phyloP scores from a whole-genome alignment of 2,797 vertebrate species.

The Siniperca undulata region DNA sequence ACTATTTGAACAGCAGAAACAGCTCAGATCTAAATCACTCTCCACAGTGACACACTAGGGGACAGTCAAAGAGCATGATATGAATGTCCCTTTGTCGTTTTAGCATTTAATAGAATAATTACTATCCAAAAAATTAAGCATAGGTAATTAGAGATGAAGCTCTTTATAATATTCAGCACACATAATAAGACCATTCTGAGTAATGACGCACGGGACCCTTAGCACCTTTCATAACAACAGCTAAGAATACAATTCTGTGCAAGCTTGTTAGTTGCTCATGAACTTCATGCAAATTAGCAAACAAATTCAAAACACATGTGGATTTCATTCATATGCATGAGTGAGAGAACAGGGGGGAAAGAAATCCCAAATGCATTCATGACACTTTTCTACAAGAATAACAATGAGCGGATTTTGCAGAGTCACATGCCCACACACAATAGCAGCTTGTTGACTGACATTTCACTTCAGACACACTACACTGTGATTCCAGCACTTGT shows the following conservation, averaged over 20 bases:
- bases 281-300: slow-evolving; percentile 54
- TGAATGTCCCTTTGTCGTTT: slow-evolving; percentile 13
- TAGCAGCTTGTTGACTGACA: slow-evolving; percentile 22
- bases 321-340: slow-evolving; percentile 74
- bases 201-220: slow-evolving; percentile 7
- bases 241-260: slow-evolving; percentile 28
- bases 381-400: slow-evolving; percentile 56
- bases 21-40: slow-evolving; percentile 28
- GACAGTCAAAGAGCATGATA: slow-evolving; percentile 10
- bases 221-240: slow-evolving; percentile 28
- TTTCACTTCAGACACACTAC: slow-evolving; percentile 34
- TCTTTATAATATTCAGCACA: slow-evolving; percentile 24
- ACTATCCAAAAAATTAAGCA: slow-evolving; percentile 4
- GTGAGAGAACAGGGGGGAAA: slow-evolving; percentile 27
- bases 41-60: slow-evolving; percentile 22
- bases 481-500: slow-evolving; percentile 48
- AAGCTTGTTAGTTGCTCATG: slow-evolving; percentile 38
- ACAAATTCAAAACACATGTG: slow-evolving; percentile 74
- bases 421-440: slow-evolving; percentile 25
- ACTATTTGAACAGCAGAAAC: slow-evolving; percentile 34
- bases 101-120: slow-evolving; percentile 1
- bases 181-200: slow-evolving; percentile 27
- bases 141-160: slow-evolving; percentile 19
- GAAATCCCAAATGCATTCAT: slow-evolving; percentile 47
- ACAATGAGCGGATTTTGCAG: slow-evolving; percentile 43